Evolutionary conservation across 2,113 vertebrate species (phyloP), one percentile per base, ranked within the genome.

Genomic region (Forbesichthys papilliferus): DNA sequence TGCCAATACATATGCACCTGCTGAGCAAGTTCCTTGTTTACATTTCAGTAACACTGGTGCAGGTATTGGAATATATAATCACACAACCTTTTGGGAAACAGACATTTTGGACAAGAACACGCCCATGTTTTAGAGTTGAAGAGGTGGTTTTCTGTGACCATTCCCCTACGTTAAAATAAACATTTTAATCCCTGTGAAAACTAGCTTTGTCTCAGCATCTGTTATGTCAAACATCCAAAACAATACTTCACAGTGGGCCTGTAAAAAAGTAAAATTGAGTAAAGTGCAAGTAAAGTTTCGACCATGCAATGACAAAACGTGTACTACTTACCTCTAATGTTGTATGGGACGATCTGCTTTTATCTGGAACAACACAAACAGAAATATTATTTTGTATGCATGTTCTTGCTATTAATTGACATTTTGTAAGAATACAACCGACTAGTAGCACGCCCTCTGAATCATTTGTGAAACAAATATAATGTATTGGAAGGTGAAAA

Each of bases 301-400:
- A 69, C 69, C 7, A 36, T 65, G 14, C 72, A 60, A 33, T 64
- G 47, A 52, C 11, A 36, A 48, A 20, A 48, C n/a, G 16, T 34
- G 36, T 58, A 48, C 69, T 68, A 91, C 96, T 96, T 93, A 98
- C 96, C 96, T 97, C 93, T 77, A 93, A 86, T 87, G 96, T 94
- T 58, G 94, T 92, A 82, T 91, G 91, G 10, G 81, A 79, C 48
- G 90, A 87, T 73, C 66, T 80, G 2, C 89, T 90, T 92, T 92
- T 92, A 91, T 92, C 96, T 98, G 93, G 9, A 90, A 83, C 71
- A n/a, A 18, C 14, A 51, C 74, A 73, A 13, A 88, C 34, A 78
- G 42, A 1, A 66, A 11, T 55, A 20, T 79, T 65, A 85, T 62
- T 77, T 11, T 69, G 11, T 57, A 58, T 58, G 56, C 18, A 58